phyloP scores from a whole-genome alignment of 2,113 vertebrate species.

The Rhinolophus ferrumequinum region DNA sequence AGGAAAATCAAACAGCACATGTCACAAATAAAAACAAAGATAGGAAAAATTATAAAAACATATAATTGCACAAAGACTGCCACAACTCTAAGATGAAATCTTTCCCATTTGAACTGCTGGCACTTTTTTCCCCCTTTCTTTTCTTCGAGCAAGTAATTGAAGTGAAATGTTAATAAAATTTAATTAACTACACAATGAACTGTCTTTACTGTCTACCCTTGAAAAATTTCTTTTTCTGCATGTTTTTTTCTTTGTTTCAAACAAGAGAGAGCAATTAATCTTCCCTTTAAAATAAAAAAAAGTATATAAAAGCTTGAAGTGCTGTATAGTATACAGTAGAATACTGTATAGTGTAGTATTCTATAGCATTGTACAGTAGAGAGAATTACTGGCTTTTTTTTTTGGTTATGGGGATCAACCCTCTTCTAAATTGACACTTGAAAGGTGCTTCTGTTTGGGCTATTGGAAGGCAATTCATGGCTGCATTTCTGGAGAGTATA shows the following conservation, averaged over 20 bases:
- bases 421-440: background rate
- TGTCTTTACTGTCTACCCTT: constrained; percentile 14
- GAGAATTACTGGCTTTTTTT: background rate
- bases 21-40: background rate
- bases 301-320: background rate
- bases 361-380: background rate
- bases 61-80: background rate
- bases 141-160: background rate
- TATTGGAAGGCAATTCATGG: constrained; percentile 77
- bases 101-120: background rate
- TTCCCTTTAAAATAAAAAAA: constrained; percentile 46
- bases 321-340: background rate
- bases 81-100: background rate
- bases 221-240: constrained; percentile 46
- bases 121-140: background rate
- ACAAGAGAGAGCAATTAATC: constrained; percentile 36
- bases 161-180: constrained; percentile 56
- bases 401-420: background rate
- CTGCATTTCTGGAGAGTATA: constrained; percentile 79
- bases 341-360: no score
- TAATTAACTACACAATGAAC: constrained; percentile 53
- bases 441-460: background rate
- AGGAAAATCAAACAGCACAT: constrained; percentile 48
- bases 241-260: constrained; percentile 29
- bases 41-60: background rate